These are phyloP conservation scores for Planiliza haematocheilus DNA, from an alignment of 2,113 vertebrate species.

Conservation along the genomic window DNA sequence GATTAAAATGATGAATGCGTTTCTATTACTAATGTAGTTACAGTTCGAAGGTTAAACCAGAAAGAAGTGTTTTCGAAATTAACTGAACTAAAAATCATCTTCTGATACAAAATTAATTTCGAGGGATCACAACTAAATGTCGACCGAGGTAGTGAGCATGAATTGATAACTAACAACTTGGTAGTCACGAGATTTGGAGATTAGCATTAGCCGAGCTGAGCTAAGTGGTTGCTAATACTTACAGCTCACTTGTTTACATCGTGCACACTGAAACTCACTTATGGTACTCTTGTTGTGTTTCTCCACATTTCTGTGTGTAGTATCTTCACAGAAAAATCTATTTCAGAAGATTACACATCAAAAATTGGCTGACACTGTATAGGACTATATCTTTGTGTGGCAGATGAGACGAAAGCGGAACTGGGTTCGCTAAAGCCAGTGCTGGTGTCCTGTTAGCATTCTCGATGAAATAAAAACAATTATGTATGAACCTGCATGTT, in stretches of 20 bases:
- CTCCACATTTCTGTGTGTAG: too few relatives aligned
- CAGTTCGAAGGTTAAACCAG: too few relatives aligned
- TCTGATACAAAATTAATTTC: background rate
- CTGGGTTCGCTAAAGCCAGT: conserved; percentile 14
- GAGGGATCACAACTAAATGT: background rate
- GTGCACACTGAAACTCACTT: background rate
- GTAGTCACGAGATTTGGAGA: conserved; percentile 43
- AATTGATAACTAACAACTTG: background rate
- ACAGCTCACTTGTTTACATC: conserved; percentile 25
- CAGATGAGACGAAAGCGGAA: conserved; percentile 55
- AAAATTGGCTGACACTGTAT: background rate
- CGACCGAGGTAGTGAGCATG: background rate
- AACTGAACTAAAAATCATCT: too few relatives aligned
- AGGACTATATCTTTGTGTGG: background rate
- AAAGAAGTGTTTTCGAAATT: too few relatives aligned
- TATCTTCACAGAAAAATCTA: background rate
- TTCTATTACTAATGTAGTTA: too few relatives aligned
- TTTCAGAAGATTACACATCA: too few relatives aligned
- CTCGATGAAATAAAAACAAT: background rate
- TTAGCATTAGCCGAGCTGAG: background rate
- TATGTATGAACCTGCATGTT: background rate
- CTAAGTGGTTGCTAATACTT: conserved; percentile 9
- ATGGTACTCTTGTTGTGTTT: too few relatives aligned
- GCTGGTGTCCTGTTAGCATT: background rate
- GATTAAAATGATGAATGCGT: too few relatives aligned